A percentile compares a stretch with the other conserved stretches of the same genome.
Evolutionary conservation across 1,140 invertebrate species (phyloP).

Genomic region (Trichonephila clavipes): DNA sequence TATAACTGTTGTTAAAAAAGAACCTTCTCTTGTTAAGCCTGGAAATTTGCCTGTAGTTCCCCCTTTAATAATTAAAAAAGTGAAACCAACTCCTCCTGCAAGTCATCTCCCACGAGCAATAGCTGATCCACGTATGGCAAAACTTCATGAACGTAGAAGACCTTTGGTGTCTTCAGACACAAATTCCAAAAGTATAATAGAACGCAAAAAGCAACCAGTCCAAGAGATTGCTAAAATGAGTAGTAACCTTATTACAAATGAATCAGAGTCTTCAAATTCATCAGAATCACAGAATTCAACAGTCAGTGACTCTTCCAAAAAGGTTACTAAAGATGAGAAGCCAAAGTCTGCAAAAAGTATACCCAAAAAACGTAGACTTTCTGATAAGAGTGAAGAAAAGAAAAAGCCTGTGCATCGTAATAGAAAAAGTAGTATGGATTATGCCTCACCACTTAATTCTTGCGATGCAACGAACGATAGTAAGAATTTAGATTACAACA

Average conservation of each 20-base stretch:
- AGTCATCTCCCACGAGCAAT: conserved; percentile 73
- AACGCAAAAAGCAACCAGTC: not conserved
- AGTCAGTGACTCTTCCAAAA: not conserved
- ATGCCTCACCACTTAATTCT: conserved; percentile 76
- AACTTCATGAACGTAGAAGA: conserved; percentile 50
- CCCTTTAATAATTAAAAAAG: conserved; percentile 63
- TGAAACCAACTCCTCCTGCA: conserved; percentile 60
- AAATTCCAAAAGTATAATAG: conserved; percentile 31
- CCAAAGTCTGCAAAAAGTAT: conserved; percentile 21
- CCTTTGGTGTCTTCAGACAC: not conserved
- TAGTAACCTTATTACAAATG: not conserved
- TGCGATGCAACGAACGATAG: conserved; percentile 49
- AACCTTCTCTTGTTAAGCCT: not conserved
- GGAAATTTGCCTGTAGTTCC: conserved; percentile 29
- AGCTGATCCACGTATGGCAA: conserved; percentile 74
- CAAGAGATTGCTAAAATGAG: not conserved
- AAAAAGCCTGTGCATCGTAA: conserved; percentile 68
- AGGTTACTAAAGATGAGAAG: not conserved
- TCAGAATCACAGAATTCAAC: not conserved
- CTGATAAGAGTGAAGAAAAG: conserved; percentile 57
- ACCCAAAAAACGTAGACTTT: conserved; percentile 54
- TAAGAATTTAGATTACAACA: conserved; percentile 56
- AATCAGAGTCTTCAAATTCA: not conserved
- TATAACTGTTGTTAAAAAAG: conserved; percentile 46
- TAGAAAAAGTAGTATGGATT: conserved; percentile 75